Evolutionary conservation across 2,888 invertebrate species (phyloP).

Genomic region (Cepaea hortensis): DNA sequence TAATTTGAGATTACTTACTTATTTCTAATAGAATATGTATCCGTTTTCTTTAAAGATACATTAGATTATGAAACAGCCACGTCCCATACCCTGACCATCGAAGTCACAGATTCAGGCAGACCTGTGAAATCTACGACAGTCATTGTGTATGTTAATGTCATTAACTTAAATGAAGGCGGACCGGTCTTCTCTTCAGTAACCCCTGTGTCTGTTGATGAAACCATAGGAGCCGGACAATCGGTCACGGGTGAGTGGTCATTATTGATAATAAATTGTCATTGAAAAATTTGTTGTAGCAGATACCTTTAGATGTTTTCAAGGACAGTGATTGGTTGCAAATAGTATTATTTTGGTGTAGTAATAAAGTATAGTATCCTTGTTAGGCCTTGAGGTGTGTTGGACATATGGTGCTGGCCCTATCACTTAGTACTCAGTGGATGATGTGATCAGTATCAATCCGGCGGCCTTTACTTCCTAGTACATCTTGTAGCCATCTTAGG

Average conservation of each 20-base stretch:
- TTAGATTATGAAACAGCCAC: conserved; percentile 56
- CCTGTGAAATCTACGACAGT: conserved; percentile 50
- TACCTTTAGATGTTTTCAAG: too few species aligned
- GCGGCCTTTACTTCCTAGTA: too few species aligned
- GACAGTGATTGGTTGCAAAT: too few species aligned
- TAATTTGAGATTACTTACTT: too few species aligned
- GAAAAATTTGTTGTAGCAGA: not conserved
- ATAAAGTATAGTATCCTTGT: too few species aligned
- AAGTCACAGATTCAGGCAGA: conserved; percentile 40
- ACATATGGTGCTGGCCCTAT: too few species aligned
- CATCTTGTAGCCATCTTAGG: too few species aligned
- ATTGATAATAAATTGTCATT: not conserved
- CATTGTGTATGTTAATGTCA: conserved; percentile 57
- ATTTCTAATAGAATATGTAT: not conserved
- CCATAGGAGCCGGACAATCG: conserved; percentile 48
- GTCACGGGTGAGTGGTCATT: conserved; percentile 25
- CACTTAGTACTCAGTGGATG: too few species aligned
- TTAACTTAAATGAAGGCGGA: conserved; percentile 61
- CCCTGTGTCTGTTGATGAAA: conserved; percentile 53
- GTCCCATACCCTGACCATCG: conserved; percentile 52
- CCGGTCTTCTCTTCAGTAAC: conserved; percentile 54
- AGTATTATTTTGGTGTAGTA: too few species aligned
- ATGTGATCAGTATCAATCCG: too few species aligned
- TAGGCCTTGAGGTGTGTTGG: too few species aligned
- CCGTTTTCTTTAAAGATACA: conserved; percentile 21